A percentile compares a stretch with the other conserved stretches of the same genome.
Conservation (phyloP, 2,113 vertebrate genomes). For the Centropristis striata region DNA sequence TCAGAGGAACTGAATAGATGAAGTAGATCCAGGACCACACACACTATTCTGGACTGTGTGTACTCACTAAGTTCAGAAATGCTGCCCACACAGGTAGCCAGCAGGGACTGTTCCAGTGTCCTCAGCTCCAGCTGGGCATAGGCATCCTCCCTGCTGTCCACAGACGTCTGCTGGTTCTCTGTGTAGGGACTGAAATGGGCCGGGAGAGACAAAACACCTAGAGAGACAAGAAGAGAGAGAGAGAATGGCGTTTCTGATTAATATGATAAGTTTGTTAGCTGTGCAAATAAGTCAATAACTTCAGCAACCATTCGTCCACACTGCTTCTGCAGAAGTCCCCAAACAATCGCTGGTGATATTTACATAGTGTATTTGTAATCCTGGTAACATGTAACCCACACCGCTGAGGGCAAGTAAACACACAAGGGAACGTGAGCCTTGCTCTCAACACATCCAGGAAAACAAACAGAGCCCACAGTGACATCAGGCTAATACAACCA, state of each 20-base stretch:
- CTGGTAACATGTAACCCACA: conserved; percentile 34
- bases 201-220: conserved; percentile 96
- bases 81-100: conserved; percentile 98
- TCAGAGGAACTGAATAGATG: background rate
- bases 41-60: background rate
- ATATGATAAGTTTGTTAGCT: background rate
- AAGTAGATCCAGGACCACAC: background rate
- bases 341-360: conserved; percentile 35
- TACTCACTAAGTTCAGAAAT: conserved; percentile 98
- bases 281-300: background rate
- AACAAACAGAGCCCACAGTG: conserved; percentile 43
- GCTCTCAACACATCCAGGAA: conserved; percentile 48
- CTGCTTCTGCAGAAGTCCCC: conserved; percentile 2
- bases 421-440: conserved; percentile 32
- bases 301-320: background rate
- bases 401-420: conserved; percentile 55
- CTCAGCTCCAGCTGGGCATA: conserved; percentile 98
- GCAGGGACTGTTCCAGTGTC: conserved; percentile 95
- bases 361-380: conserved; percentile 39
- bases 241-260: conserved; percentile 15
- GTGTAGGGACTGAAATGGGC: conserved; percentile 98
- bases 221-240: conserved; percentile 55
- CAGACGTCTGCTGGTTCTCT: conserved; percentile 86
- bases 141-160: conserved; percentile 91
- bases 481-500: conserved; percentile 53